phyloP scores from a whole-genome alignment of 2,888 invertebrate genomes.

The Strigamia crassipes region DNA sequence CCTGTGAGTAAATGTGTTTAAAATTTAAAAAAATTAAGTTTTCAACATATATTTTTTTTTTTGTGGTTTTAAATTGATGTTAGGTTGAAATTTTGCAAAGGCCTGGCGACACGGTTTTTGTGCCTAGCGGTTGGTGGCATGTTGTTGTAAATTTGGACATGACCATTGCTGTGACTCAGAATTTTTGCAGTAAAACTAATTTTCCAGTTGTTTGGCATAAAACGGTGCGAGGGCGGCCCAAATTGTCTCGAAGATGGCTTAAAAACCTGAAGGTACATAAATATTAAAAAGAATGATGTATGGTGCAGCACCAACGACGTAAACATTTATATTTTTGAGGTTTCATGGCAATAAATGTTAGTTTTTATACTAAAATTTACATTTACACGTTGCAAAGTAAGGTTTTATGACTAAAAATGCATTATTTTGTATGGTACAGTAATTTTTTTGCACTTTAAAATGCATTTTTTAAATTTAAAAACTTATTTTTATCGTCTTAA shows the following conservation, averaged over 20 bases:
- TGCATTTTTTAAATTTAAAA: too few species aligned
- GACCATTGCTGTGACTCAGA: constrained; percentile 97
- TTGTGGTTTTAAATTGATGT: constrained; percentile 39
- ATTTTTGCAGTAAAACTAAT: constrained; percentile 93
- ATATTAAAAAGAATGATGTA: too few species aligned
- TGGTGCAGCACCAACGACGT: not conserved
- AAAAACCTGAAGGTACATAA: constrained; percentile 61
- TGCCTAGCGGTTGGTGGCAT: constrained; percentile 99
- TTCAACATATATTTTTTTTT: not conserved
- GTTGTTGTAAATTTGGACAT: constrained; percentile 96
- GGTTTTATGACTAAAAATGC: too few species aligned
- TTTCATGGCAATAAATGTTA: too few species aligned
- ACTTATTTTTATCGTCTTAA: too few species aligned
- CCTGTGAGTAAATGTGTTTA: constrained; percentile 66
- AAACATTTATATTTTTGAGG: too few species aligned
- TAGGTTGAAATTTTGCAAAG: constrained; percentile 90
- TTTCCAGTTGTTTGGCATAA: constrained; percentile 99
- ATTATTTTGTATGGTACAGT: too few species aligned
- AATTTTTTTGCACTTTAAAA: too few species aligned
- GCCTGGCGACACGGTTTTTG: constrained; percentile 97
- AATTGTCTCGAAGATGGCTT: constrained; percentile 92
- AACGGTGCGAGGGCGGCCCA: constrained; percentile 92
- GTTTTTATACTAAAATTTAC: too few species aligned
- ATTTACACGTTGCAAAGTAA: too few species aligned
- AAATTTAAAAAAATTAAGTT: not conserved